Base-by-base conservation (phyloP, 64 coral and sea anemone species). In the Cladopsammia gracilis region DNA sequence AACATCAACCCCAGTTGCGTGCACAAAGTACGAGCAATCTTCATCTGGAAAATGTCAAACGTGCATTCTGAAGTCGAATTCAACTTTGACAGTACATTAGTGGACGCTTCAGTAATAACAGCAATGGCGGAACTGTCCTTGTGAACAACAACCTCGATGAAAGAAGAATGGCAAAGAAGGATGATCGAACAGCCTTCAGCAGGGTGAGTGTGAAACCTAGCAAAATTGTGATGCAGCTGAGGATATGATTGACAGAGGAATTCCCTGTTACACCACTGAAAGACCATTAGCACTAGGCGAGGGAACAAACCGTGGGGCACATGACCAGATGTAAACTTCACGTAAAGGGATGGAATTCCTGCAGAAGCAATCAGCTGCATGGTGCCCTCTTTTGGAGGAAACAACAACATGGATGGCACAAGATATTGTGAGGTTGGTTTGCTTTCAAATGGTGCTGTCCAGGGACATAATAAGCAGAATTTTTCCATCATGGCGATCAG, bases 281-380 rank as follows among this genome's bases (percentile, higher is more conserved):
- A 16, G 42, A 87, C 71, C 45, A 45, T 64, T 6, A 72, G 26
- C 65, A 87, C 50, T 14, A 88, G 86, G 10, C 86, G 86, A 25
- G 86, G 70, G 20, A 88, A 88, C 56, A 88, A 58, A 4, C 86
- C 51, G 14, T 25, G 16, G 11, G 86, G 86, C 9, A 88, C 68
- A 57, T 58, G 49, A 2, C 61, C 51, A 23, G 51, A 53, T 53
- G 4, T 10, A 53, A 53, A 53, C 51, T 10, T 53, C 51, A 53
- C 51, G 10, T 5, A 74, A 10, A 54, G 58, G 3, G 86, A 42
- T 14, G 86, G 86, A 14, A 88, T 25, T 43, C 56, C 48, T 22
- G 10, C 52, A 58, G 69, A 51, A 56, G 78, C 78, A 82, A 59
- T 26, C n/a, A 45, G 25, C 24, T 25, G 11, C 19, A 10, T 58